Percentiles rank a stretch among this genome's conserved stretches.
These are phyloP conservation scores for Clamator glandarius DNA, from an alignment of 2,797 vertebrate genomes.

Conservation along the genomic window DNA sequence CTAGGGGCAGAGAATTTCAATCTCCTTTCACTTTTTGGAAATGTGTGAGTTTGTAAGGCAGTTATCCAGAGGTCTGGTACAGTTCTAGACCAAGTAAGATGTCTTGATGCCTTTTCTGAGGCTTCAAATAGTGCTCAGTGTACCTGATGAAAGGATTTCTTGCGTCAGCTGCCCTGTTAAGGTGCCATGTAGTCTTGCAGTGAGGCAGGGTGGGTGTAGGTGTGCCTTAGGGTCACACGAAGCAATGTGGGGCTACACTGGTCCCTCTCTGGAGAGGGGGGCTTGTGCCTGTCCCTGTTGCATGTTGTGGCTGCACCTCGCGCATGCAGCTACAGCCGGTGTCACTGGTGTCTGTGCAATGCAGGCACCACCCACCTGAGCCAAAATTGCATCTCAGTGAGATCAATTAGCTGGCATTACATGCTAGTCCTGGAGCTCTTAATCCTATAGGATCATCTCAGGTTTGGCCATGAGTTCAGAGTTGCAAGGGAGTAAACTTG, in stretches of 20 bases:
- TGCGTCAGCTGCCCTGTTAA: neutral
- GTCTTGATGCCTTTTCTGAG: neutral
- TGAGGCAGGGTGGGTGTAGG: neutral
- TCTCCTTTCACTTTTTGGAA: neutral
- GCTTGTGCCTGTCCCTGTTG: rapidly evolving
- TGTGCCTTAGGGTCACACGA: neutral
- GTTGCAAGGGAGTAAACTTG: neutral
- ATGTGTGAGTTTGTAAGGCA: neutral
- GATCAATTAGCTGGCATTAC: neutral
- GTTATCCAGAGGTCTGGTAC: neutral
- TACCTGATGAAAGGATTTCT: neutral
- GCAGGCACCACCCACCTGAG: neutral
- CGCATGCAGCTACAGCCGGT: rapidly evolving
- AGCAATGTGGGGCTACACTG: rapidly evolving
- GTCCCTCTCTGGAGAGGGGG: neutral
- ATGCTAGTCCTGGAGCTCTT: neutral
- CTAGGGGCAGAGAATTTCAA: neutral
- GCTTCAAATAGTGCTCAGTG: neutral
- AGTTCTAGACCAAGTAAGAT: neutral
- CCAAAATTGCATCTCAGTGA: rapidly evolving
- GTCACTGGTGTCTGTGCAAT: neutral
- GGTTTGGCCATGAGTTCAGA: neutral
- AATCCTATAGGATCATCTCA: neutral
- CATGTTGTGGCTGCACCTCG: rapidly evolving
- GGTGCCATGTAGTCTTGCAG: rapidly evolving